These are phyloP conservation scores for Leptodirus hochenwartii DNA, from an alignment of 2,888 invertebrate genomes.

Conservation along the genomic window DNA sequence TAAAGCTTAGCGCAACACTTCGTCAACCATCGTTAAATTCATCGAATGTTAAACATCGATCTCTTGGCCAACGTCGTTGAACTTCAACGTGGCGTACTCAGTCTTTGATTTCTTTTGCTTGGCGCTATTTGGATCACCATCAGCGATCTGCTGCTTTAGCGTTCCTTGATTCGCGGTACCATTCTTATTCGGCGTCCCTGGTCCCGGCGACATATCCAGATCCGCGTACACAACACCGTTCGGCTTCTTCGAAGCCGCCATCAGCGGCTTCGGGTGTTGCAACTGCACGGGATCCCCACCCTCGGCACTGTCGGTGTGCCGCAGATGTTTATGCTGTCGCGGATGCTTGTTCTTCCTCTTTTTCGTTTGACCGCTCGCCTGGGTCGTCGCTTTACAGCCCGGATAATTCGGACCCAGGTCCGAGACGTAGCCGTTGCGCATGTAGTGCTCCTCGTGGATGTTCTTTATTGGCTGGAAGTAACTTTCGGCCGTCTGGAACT, in stretches of 20 bases:
- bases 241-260: conserved; percentile 18
- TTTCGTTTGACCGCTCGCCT: no score
- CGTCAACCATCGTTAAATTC: no score
- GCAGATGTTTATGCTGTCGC: conserved; percentile 5
- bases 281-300: conserved; percentile 26
- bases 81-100: conserved; percentile 45
- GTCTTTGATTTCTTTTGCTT: conserved; percentile 28
- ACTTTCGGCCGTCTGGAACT: conserved; percentile 31
- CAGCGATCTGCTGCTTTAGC: conserved; percentile 4
- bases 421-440: conserved; percentile 26
- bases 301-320: no score
- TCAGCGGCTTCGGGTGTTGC: conserved; percentile 26
- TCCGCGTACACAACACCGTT: conserved; percentile 31
- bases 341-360: no score
- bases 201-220: conserved; percentile 24
- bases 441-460: conserved; percentile 31
- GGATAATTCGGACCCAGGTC: conserved; percentile 21
- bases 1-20: conserved; percentile 5
- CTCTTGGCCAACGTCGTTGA: conserved; percentile 47
- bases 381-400: no score
- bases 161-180: neutral
- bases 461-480: conserved; percentile 47
- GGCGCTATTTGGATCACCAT: conserved; percentile 7
- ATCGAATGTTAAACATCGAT: conserved; percentile 45
- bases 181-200: conserved; percentile 7